Conservation (phyloP, 1,140 invertebrate species). For the Ladona fulva region DNA sequence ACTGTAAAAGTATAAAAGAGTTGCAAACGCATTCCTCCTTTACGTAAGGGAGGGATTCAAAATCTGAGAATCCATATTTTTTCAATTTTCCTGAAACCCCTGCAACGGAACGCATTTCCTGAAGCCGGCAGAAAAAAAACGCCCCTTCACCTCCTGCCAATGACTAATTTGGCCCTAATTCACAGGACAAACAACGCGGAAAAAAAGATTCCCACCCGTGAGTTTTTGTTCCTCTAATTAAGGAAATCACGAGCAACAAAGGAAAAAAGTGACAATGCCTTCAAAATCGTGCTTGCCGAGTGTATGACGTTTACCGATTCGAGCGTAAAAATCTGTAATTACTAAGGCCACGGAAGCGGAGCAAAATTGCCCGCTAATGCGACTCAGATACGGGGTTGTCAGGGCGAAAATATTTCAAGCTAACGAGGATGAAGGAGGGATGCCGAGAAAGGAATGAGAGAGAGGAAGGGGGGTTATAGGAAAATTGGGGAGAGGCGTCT, state of each 20-base stretch:
- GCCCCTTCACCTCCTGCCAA: neutral
- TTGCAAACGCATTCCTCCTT: too few relatives aligned
- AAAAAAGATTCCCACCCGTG: neutral
- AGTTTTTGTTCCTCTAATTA: neutral
- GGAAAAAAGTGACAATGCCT: slow-evolving; percentile 3
- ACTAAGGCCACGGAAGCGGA: neutral
- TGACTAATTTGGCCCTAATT: slow-evolving; percentile 9
- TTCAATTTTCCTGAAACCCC: neutral
- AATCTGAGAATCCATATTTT: neutral
- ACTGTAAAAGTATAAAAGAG: too few relatives aligned
- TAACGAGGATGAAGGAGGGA: neutral
- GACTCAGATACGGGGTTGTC: neutral
- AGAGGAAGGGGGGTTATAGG: too few relatives aligned
- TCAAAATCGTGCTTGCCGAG: neutral
- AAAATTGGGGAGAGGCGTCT: neutral
- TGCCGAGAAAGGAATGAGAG: neutral
- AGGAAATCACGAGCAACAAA: neutral
- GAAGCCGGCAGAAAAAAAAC: neutral
- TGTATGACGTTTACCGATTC: neutral
- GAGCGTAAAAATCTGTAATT: slow-evolving; percentile 6
- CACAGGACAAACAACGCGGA: neutral
- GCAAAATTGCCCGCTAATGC: slow-evolving; percentile 3
- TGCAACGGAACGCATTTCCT: neutral
- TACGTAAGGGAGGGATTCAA: too few relatives aligned
- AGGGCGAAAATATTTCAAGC: neutral